These are phyloP conservation scores for Caenorhabditis sp. DNA, from an alignment of 2,888 invertebrate genomes.

Conservation along the genomic window DNA sequence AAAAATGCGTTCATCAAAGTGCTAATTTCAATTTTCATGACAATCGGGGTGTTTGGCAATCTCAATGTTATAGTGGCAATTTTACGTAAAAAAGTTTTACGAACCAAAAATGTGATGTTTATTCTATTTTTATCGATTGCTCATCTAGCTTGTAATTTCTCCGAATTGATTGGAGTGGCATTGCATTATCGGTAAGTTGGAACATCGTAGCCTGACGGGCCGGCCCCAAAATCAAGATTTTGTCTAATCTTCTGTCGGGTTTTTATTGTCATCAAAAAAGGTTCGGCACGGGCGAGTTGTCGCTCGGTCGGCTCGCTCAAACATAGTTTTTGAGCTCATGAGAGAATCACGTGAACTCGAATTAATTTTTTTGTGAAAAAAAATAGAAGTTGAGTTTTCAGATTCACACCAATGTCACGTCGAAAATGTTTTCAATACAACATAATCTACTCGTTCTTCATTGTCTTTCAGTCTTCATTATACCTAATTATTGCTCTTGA, in stretches of 20 bases:
- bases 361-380: too few species aligned
- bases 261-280: too few species aligned
- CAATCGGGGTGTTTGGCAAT: constrained; percentile 28
- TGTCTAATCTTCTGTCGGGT: too few species aligned
- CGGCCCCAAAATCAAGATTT: too few species aligned
- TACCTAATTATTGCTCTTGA: constrained; percentile 23
- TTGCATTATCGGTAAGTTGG: too few species aligned
- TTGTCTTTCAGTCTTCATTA: constrained; percentile 30
- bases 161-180: constrained; percentile 12
- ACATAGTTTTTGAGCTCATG: too few species aligned
- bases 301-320: too few species aligned
- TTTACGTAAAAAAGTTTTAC: constrained; percentile 22
- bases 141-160: constrained; percentile 32
- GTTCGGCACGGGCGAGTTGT: too few species aligned
- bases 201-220: too few species aligned
- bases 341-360: too few species aligned
- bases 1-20: constrained; percentile 1
- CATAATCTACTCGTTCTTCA: constrained; percentile 16
- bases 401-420: constrained; percentile 23
- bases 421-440: constrained; percentile 37
- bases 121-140: constrained; percentile 17
- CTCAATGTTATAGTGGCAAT: constrained; percentile 34
- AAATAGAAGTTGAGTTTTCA: too few species aligned
- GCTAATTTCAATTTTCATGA: constrained; percentile 12
- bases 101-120: constrained; percentile 36